Evolutionary conservation across 1,140 invertebrate species (phyloP), one percentile per base, ranked within the genome.

Genomic region (Macrotrachela quadricornifera): DNA sequence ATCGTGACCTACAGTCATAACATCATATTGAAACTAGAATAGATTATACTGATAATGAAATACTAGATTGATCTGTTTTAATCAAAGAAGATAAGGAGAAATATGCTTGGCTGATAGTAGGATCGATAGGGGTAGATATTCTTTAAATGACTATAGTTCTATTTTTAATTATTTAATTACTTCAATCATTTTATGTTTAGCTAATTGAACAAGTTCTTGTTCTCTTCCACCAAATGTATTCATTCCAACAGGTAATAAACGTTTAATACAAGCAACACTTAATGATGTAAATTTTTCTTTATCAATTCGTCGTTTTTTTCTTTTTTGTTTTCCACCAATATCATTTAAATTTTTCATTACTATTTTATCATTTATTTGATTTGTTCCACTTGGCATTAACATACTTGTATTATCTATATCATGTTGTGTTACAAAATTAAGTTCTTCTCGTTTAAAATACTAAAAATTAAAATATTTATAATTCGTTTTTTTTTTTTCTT

Each of bases 331-430:
- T 62, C 21, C 57, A 87, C 43, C 16, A 16, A 40, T 17, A 18
- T 21, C 30, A 49, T 44, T 49, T 39, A 4, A 8, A 30, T 30
- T 30, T 30, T 30, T 30, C 21, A 8, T 30, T 30, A 8, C 3
- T 30, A 30, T 4, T 30, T 4, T 8, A 30, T 2, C 8, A 2
- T 4, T 8, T 30, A 8, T 30, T 30, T 2, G 21, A 4, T 30
- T 30, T 30, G 21, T 30, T 30, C 8, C 21, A 30, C 21, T 30
- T 12, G 68, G 68, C 65, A 69, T 95, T 56, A 97, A 95, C 18
- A 95, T 72, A 1, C 85, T 79, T 86, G 95, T 94, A 64, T 95
- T 95, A 67, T 97, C 92, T 57, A 99, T 96, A 73, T 97, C 92
- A 71, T 99, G 95, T 8, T 86, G 85, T 0, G 87, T 87, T 59